Base-by-base conservation (phyloP, 2,888 invertebrate species). In the Harpalus rufipes region DNA sequence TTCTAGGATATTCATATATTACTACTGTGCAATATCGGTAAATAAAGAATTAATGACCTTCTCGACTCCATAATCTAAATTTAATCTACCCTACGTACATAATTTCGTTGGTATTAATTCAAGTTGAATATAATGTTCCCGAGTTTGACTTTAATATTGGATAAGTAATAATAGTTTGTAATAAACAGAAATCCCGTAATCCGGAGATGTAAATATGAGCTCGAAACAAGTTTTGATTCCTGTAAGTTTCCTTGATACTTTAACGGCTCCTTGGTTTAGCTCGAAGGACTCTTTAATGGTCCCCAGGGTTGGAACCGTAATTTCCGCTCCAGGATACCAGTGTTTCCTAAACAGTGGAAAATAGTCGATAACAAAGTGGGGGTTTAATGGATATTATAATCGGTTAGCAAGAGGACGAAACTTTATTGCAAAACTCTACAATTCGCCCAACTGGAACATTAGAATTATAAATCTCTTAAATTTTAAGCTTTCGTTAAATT, bases 221-320 rank as follows among this genome's bases (percentile, higher is more conserved):
- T 72, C 72, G 51, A 72, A 76, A 76, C 63, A 78, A 78, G 65
- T 84, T 84, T 78, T 84, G 84, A 84, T 78, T 84, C 84, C 56
- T 78, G 32, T 32, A 63, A 84, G 78, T 84, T 84, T 84, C 65
- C 65, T 61, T 78, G 78, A 25, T 78, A 84, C 84, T 78, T 58
- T 81, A 81, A 59, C 74, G 84, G 78, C 78, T 84, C 65, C 78
- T 61, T 84, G 63, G 84, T 65, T 84, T 84, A 78, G 78, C 51
- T 14, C 84, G 12, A 32, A 78, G 59, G 84, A 51, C 63, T 84
- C 76, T 84, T 84, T 84, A 84, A 84, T 12, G 84, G 84, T 84
- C 84, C 78, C 84, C 7, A 78, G 84, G 63, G 84, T 84, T 78
- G 84, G 78, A 84, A 84, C 84, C 84, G 84, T 84, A 84, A 84